Percentiles rank a stretch among this genome's conserved stretches.
These are phyloP conservation scores for Phalacrocorax brasilianus DNA, from an alignment of 2,113 vertebrate genomes.

Conservation along the genomic window DNA sequence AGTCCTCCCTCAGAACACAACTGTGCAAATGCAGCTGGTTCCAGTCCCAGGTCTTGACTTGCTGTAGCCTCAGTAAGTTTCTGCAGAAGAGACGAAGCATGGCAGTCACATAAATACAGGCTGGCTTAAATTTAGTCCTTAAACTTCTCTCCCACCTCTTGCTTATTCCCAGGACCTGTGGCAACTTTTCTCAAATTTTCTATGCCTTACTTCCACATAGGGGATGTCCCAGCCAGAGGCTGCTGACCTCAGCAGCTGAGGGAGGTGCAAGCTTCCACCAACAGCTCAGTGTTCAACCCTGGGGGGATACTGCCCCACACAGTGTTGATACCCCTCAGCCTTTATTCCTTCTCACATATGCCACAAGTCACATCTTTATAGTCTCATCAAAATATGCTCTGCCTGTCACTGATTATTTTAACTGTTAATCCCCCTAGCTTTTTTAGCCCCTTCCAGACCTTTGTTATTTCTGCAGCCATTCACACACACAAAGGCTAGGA, in stretches of 20 bases:
- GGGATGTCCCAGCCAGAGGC: not conserved
- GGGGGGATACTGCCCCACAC: not conserved
- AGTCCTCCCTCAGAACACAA: not conserved
- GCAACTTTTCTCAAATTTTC: not conserved
- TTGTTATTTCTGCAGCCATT: not conserved
- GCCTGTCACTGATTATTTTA: not conserved
- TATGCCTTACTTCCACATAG: not conserved
- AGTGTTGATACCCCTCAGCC: no score
- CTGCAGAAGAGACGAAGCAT: not conserved
- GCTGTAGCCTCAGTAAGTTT: not conserved
- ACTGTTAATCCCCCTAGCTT: fast-evolving
- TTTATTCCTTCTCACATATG: not conserved
- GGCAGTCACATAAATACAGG: not conserved
- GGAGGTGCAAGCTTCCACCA: not conserved
- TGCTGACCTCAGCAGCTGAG: not conserved
- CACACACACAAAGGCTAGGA: not conserved
- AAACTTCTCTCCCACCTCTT: not conserved
- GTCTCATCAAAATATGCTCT: not conserved
- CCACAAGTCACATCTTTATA: not conserved
- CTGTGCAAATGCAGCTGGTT: not conserved
- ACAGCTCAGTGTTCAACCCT: not conserved
- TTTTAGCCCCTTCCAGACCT: not conserved
- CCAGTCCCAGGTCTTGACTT: not conserved
- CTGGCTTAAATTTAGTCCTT: not conserved
- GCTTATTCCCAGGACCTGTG: not conserved